These are phyloP conservation scores for Tinea trinotella DNA, from an alignment of 2,888 invertebrate genomes.

Conservation along the genomic window DNA sequence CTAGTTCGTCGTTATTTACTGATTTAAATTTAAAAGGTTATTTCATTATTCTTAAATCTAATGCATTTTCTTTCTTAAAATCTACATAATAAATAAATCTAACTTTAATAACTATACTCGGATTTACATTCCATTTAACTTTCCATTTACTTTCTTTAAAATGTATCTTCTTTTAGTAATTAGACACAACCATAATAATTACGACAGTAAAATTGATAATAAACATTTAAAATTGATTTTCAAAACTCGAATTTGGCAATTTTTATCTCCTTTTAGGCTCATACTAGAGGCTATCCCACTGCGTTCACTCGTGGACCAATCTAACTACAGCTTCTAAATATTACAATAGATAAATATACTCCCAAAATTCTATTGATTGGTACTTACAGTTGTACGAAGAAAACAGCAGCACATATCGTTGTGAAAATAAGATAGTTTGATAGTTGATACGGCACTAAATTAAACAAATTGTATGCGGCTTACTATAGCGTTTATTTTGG, in stretches of 20 bases:
- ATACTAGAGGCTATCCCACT: too few species aligned
- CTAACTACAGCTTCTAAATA: too few species aligned
- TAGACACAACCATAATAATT: slow-evolving; percentile 66
- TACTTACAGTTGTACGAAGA: too few species aligned
- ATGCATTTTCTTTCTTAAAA: slow-evolving; percentile 56
- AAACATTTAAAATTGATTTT: slow-evolving; percentile 33
- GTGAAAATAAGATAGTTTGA: too few species aligned
- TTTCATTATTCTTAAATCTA: slow-evolving; percentile 37
- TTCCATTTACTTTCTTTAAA: not conserved
- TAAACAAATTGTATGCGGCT: too few species aligned
- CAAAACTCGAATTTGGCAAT: slow-evolving; percentile 60
- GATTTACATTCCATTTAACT: slow-evolving; percentile 34
- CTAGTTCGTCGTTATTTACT: slow-evolving; percentile 11
- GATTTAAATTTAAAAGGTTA: not conserved
- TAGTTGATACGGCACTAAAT: too few species aligned
- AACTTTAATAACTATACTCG: slow-evolving; percentile 48
- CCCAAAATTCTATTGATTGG: too few species aligned
- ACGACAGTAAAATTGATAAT: slow-evolving; percentile 55
- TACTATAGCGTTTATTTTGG: too few species aligned
- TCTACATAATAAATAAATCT: slow-evolving; percentile 63
- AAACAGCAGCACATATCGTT: too few species aligned
- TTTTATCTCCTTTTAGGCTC: too few species aligned
- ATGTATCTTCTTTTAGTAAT: slow-evolving; percentile 52
- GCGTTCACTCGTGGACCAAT: too few species aligned
- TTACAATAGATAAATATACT: too few species aligned